These are phyloP conservation scores for Orchesella flavescens DNA, from an alignment of 2,888 invertebrate species.

Conservation along the genomic window DNA sequence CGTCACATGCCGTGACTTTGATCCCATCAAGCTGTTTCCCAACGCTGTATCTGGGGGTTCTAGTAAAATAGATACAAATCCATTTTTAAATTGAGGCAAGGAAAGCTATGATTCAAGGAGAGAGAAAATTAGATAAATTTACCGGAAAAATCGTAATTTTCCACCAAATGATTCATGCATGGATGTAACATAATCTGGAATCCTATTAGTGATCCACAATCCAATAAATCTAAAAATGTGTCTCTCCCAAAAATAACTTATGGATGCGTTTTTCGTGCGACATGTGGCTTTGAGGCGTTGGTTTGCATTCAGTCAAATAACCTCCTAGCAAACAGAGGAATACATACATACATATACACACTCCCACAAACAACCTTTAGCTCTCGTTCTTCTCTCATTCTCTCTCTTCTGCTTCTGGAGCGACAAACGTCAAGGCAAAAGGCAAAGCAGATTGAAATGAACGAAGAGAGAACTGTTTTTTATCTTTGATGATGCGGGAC, in stretches of 20 bases:
- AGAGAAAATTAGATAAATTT: constrained; percentile 35
- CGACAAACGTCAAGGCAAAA: not conserved
- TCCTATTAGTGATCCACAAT: too few species aligned
- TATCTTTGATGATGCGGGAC: not conserved
- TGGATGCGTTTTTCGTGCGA: not conserved
- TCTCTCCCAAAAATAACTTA: not conserved
- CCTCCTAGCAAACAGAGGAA: not conserved
- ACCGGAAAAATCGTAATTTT: constrained; percentile 49
- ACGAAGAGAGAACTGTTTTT: not conserved
- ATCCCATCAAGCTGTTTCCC: not conserved
- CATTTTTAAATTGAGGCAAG: not conserved
- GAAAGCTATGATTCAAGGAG: not conserved
- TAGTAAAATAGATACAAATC: not conserved
- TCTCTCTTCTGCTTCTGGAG: not conserved
- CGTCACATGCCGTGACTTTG: too few species aligned
- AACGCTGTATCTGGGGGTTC: not conserved
- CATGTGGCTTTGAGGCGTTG: not conserved
- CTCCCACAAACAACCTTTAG: too few species aligned
- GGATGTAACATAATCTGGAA: not conserved
- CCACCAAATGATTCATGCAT: constrained; percentile 15
- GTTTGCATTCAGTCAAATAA: not conserved
- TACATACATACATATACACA: too few species aligned
- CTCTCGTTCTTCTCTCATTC: too few species aligned
- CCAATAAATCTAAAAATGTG: not conserved
- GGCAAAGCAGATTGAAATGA: not conserved